Percentiles rank a stretch among this genome's conserved stretches.
phyloP scores from a whole-genome alignment of 2,888 invertebrate species.

The Enchytraeus crypticus region DNA sequence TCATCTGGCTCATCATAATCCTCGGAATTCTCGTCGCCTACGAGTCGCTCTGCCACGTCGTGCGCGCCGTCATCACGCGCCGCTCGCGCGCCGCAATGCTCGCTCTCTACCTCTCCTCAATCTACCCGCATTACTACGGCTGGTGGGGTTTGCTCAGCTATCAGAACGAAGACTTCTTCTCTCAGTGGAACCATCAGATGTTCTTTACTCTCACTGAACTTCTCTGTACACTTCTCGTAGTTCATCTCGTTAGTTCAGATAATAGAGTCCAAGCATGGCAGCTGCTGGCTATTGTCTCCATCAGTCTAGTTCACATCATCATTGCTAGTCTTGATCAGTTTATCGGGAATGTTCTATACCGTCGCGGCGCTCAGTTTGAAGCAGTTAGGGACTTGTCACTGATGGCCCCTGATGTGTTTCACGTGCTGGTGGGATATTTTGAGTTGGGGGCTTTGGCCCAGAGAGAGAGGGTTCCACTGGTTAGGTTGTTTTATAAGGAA shows the following conservation, averaged over 20 bases:
- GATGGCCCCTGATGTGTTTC: constrained; percentile 42
- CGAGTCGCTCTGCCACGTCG: constrained; percentile 40
- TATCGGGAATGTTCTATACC: constrained; percentile 36
- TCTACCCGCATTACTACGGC: constrained; percentile 46
- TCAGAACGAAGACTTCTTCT: constrained; percentile 44
- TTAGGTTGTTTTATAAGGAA: constrained; percentile 43
- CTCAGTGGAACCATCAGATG: constrained; percentile 40
- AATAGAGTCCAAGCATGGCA: constrained; percentile 40
- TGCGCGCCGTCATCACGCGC: constrained; percentile 29
- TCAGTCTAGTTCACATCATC: constrained; percentile 42
- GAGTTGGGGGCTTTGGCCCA: constrained; percentile 40
- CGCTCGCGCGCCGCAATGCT: constrained; percentile 35
- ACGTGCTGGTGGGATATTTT: constrained; percentile 54
- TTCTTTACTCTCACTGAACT: constrained; percentile 44
- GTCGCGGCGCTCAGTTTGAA: constrained; percentile 36
- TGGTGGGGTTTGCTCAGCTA: constrained; percentile 48
- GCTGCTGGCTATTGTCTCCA: constrained; percentile 36
- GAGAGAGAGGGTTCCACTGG: constrained; percentile 34
- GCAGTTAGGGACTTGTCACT: constrained; percentile 40
- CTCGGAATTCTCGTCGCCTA: constrained; percentile 35
- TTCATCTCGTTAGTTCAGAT: constrained; percentile 37
- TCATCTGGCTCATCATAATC: constrained; percentile 36
- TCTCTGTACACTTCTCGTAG: constrained; percentile 36
- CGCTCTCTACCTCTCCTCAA: constrained; percentile 35
- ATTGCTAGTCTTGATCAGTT: constrained; percentile 44